phyloP scores from a whole-genome alignment of 2,888 invertebrate species.

The Alitta virens region DNA sequence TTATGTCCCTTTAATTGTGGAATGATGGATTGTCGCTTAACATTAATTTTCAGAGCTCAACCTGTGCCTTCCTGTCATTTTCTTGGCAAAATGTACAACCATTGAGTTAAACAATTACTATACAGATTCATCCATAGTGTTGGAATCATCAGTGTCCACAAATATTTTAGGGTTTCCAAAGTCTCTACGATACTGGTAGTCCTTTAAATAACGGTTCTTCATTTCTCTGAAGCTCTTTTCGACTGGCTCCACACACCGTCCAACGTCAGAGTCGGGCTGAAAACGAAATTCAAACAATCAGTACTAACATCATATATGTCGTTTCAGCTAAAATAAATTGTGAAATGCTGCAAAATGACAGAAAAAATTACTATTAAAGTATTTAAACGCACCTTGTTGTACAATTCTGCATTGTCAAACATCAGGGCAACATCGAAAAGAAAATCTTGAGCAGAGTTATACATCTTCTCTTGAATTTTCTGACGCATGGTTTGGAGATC shows the following conservation, averaged over 20 bases:
- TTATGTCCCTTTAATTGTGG: too few species aligned
- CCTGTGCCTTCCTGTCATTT: too few species aligned
- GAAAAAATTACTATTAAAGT: neutral
- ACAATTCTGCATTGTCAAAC: conserved; percentile 49
- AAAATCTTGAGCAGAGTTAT: conserved; percentile 46
- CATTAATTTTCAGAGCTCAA: too few species aligned
- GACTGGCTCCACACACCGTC: conserved; percentile 24
- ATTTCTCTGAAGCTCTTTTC: conserved; percentile 15
- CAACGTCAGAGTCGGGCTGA: conserved; percentile 27
- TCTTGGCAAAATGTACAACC: too few species aligned
- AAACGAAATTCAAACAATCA: neutral
- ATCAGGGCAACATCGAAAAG: conserved; percentile 48
- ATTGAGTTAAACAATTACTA: too few species aligned
- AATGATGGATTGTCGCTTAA: too few species aligned
- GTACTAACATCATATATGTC: neutral
- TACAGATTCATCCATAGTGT: too few species aligned
- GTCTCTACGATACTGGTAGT: conserved; percentile 3
- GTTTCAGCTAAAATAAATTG: neutral
- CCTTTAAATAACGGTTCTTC: conserved; percentile 1
- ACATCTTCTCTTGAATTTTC: conserved; percentile 59
- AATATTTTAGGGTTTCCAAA: neutral
- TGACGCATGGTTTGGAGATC: conserved; percentile 90
- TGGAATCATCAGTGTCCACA: neutral
- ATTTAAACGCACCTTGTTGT: conserved; percentile 47
- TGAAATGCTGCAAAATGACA: neutral